Evolutionary conservation across 2,888 invertebrate genomes (phyloP).

Genomic region (Sesia apiformis): DNA sequence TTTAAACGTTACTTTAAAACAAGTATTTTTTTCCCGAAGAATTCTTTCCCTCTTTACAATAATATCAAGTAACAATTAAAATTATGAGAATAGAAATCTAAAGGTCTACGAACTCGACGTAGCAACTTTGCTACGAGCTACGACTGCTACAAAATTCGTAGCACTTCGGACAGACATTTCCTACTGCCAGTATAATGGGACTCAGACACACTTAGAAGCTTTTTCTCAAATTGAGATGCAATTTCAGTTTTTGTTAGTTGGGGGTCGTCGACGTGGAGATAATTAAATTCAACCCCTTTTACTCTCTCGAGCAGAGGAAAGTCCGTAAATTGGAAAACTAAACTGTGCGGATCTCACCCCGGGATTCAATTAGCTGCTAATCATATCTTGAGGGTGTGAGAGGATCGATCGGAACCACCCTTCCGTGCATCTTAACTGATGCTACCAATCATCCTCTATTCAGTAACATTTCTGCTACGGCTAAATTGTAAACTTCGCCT

Average conservation of each 20-base stretch:
- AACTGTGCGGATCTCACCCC: slow-evolving; percentile 69
- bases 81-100: no score
- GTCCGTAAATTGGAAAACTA: slow-evolving; percentile 74
- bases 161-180: no score
- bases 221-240: slow-evolving; percentile 35
- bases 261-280: slow-evolving; percentile 45
- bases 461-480: neutral
- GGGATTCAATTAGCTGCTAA: slow-evolving; percentile 72
- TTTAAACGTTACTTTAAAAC: no score
- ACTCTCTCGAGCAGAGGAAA: slow-evolving; percentile 57
- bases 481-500: no score
- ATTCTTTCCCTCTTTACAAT: no score
- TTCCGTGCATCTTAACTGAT: slow-evolving; percentile 34
- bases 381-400: slow-evolving; percentile 72
- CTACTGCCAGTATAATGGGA: no score
- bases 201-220: no score
- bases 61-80: no score
- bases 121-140: no score
- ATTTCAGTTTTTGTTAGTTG: slow-evolving; percentile 48
- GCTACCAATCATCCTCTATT: slow-evolving; percentile 8
- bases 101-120: no score
- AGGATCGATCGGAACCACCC: slow-evolving; percentile 57
- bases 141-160: no score
- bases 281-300: slow-evolving; percentile 72
- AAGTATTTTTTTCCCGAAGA: no score